Conservation (phyloP, 2,888 invertebrate species). For the Zaprionus obscuricornis region DNA sequence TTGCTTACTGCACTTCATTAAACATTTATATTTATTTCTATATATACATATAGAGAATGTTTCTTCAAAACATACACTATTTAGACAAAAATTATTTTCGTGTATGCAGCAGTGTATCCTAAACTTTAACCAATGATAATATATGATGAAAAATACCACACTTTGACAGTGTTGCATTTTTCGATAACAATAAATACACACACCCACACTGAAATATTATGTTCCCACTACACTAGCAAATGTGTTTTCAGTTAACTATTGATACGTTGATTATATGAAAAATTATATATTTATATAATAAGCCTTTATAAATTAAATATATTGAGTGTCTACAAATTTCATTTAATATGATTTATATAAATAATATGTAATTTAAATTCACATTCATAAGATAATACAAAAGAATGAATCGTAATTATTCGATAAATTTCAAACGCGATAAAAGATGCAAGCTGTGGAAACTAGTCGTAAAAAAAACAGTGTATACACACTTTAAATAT, state of each 20-base stretch:
- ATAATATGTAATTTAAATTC: too few relatives aligned
- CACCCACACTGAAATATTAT: slow-evolving; percentile 55
- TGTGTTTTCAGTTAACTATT: slow-evolving; percentile 3
- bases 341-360: too few relatives aligned
- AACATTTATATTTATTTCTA: slow-evolving; percentile 30
- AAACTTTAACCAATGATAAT: slow-evolving; percentile 63
- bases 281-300: too few relatives aligned
- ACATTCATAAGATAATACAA: too few relatives aligned
- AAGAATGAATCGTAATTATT: too few relatives aligned
- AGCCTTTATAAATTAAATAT: too few relatives aligned
- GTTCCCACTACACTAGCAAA: slow-evolving; percentile 9
- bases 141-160: slow-evolving; percentile 61
- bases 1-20: slow-evolving; percentile 47
- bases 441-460: slow-evolving; percentile 15
- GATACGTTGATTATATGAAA: too few relatives aligned
- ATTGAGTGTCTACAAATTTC: too few relatives aligned
- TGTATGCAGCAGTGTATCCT: slow-evolving; percentile 68
- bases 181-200: slow-evolving; percentile 53
- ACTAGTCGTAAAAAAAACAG: slow-evolving; percentile 7
- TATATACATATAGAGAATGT: slow-evolving; percentile 64
- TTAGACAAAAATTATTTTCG: slow-evolving; percentile 71
- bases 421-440: slow-evolving; percentile 10
- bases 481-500: slow-evolving; percentile 6
- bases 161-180: slow-evolving; percentile 55
- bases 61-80: slow-evolving; percentile 70